Evolutionary conservation across 1,140 invertebrate species (phyloP).

Genomic region (Chlorops oryzae): DNA sequence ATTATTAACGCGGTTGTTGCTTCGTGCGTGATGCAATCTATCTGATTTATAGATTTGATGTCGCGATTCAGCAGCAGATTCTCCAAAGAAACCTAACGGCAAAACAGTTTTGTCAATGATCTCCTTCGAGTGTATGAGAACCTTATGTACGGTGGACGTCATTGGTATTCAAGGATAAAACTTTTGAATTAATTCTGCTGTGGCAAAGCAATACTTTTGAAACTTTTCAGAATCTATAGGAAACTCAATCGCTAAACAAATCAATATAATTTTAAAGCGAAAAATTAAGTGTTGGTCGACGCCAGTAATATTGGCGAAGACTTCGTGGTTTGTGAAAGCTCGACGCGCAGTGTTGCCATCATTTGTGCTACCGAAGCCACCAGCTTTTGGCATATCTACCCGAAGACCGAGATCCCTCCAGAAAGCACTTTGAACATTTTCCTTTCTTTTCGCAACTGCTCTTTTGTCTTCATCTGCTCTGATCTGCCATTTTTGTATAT

Average conservation of each 20-base stretch:
- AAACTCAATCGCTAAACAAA: slow-evolving; percentile 7
- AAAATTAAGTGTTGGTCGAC: slow-evolving; percentile 23
- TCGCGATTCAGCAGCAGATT: slow-evolving; percentile 7
- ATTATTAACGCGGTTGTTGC: slow-evolving; percentile 7
- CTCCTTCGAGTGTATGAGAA: slow-evolving; percentile 9
- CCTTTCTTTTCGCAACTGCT: slow-evolving; percentile 5
- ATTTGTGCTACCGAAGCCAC: slow-evolving; percentile 28
- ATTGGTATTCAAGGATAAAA: slow-evolving; percentile 17
- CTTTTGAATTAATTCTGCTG: slow-evolving; percentile 2
- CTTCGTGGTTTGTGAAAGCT: slow-evolving; percentile 27
- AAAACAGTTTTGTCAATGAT: slow-evolving; percentile 15
- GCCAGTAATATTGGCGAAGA: slow-evolving; percentile 24
- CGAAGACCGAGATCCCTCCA: slow-evolving; percentile 8
- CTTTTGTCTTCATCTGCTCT: slow-evolving; percentile 1
- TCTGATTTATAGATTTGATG: slow-evolving; percentile 10
- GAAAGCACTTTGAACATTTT: slow-evolving; percentile 10
- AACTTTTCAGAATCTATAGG: slow-evolving; percentile 4
- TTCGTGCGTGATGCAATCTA: slow-evolving; percentile 3
- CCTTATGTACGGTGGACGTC: slow-evolving; percentile 13
- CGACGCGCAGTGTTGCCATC: slow-evolving; percentile 33
- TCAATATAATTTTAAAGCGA: slow-evolving; percentile 4
- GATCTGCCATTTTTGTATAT: slow-evolving; percentile 13
- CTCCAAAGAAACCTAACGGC: slow-evolving; percentile 17
- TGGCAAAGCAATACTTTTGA: slow-evolving; percentile 3
- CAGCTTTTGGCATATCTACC: slow-evolving; percentile 8